Evolutionary conservation across 37 sponge, comb jelly and placozoan genomes (phyloP), one percentile per base, ranked within the genome.

Genomic region (Amphimedon queenslandica): DNA sequence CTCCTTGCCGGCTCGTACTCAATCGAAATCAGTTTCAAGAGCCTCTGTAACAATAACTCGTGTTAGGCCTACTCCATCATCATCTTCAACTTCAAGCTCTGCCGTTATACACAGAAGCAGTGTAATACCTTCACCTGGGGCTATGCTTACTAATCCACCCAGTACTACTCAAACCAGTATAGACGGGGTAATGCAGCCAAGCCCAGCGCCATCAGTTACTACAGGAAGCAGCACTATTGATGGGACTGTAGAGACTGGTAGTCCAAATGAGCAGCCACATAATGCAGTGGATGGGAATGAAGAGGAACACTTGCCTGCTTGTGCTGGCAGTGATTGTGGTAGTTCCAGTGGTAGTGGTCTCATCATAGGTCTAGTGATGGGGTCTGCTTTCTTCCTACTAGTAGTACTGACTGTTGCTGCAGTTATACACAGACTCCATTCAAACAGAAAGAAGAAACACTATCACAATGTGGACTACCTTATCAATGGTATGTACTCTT

Each of bases 401-500:
- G 21, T 84, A 1, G 13, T 77, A 1, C 42, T 81, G 35, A 82
- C 81, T 24, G 64, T 72, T 10, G 69, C 58, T 1, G 64, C 84
- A 24, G 37, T 77, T 16, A 33, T 68, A 37, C 71, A 66, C 51
- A 63, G 69, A 58, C 56, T 72, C 3, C 56, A 31, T 35, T 47
- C 67, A 35, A 64, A 58, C 1, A 64, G 69, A 30, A 55, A 65
- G 56, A 55, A 58, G 31, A 81, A 72, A 40, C 75, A 73, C 42
- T 90, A 76, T 42, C 58, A 66, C 21, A 84, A 84, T 11, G 83
- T 90, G 57, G 91, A 90, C 79, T 90, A 90, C 38, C 86, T 90
- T 30, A 90, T 90, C 43, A 84, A 90, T 69, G 91, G 91, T 31
- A 90, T 90, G 91, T 90, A 90, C 71, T 81, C 91, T 20, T 90